phyloP scores from a whole-genome alignment of 2,888 invertebrate species.

The Bembecia ichneumoniformis region DNA sequence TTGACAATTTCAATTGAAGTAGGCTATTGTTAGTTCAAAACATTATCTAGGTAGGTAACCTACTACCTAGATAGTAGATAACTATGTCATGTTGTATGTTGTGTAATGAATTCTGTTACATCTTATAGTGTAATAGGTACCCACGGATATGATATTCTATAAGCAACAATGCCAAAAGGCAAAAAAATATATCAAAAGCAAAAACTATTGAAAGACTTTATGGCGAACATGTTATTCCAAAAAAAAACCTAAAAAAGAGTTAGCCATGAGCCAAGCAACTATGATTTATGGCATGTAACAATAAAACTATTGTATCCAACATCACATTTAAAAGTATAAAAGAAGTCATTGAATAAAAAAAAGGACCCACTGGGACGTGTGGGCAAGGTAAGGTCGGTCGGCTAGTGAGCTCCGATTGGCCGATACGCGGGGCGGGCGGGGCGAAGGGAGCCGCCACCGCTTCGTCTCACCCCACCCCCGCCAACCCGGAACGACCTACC shows the following conservation, averaged over 20 bases:
- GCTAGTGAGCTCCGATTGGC: constrained; percentile 50
- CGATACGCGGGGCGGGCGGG: constrained; percentile 52
- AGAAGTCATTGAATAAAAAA: constrained; percentile 16
- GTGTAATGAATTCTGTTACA: too few relatives aligned
- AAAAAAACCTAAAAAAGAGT: constrained; percentile 17
- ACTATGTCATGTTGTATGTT: too few relatives aligned
- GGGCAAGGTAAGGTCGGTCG: constrained; percentile 62
- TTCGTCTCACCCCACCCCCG: constrained; percentile 53
- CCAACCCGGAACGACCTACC: constrained; percentile 38
- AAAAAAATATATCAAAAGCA: too few relatives aligned
- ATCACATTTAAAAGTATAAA: constrained; percentile 5
- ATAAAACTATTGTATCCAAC: constrained; percentile 14
- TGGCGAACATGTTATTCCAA: too few relatives aligned
- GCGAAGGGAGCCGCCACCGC: constrained; percentile 53
- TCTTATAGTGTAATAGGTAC: too few relatives aligned
- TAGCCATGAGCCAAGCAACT: neutral
- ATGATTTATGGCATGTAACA: constrained; percentile 9
- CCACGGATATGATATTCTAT: too few relatives aligned
- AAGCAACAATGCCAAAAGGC: too few relatives aligned
- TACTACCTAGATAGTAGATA: too few relatives aligned
- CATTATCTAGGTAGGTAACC: too few relatives aligned
- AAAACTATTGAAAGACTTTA: too few relatives aligned
- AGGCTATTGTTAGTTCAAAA: too few relatives aligned
- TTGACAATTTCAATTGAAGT: too few relatives aligned
- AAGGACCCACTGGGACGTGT: constrained; percentile 58